These are phyloP conservation scores for Laticauda laticaudata DNA, from an alignment of 2,113 vertebrate species.

Conservation along the genomic window DNA sequence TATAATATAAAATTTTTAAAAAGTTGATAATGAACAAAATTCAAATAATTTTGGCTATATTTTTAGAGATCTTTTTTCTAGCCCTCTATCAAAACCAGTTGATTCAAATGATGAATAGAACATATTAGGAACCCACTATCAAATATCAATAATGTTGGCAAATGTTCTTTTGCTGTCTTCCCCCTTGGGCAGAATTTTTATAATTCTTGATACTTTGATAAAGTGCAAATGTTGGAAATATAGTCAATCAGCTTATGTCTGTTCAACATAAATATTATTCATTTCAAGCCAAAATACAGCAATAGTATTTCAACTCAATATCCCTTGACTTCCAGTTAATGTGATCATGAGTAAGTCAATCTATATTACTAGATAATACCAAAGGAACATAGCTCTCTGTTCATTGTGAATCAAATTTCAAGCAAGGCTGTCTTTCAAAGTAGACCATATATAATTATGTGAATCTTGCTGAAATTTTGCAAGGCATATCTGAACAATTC, in stretches of 20 bases:
- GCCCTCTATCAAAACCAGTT: not conserved
- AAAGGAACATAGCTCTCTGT: not conserved
- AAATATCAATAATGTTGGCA: not conserved
- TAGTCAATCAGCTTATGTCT: not conserved
- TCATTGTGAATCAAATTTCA: not conserved
- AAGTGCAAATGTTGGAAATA: not conserved
- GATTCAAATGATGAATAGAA: not conserved
- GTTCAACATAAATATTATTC: not conserved
- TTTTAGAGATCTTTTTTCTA: not conserved
- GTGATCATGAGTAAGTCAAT: not conserved
- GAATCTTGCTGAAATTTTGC: not conserved
- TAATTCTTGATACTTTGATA: not conserved
- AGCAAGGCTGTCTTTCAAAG: not conserved
- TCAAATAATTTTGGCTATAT: not conserved
- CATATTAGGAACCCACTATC: not conserved
- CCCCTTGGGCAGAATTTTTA: not conserved
- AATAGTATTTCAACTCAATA: not conserved
- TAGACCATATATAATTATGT: not conserved
- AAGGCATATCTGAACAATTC: not conserved
- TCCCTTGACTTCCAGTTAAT: not conserved
- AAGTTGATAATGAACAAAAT: not conserved
- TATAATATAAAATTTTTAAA: not conserved
- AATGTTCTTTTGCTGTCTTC: not conserved
- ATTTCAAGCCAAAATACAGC: not conserved
- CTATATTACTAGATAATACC: not conserved